Conservation (phyloP, 2,888 invertebrate species). For the Myopa testacea region DNA sequence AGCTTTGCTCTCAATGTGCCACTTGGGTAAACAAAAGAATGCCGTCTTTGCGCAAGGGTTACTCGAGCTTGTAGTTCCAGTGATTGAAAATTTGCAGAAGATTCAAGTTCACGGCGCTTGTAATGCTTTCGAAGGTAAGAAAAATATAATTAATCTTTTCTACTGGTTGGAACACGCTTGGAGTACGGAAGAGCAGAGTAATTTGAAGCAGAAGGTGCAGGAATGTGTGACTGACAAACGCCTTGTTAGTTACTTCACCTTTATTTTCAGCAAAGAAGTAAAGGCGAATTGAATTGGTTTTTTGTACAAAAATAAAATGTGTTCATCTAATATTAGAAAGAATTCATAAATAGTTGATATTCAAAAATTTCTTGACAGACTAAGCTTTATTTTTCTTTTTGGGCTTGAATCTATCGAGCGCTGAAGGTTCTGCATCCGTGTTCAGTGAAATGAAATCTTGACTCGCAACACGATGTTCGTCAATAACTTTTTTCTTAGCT, state of each 20-base stretch:
- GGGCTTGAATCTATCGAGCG: slow-evolving; percentile 79
- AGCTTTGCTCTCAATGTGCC: slow-evolving; percentile 72
- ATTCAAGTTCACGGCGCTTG: slow-evolving; percentile 64
- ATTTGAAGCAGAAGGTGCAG: slow-evolving; percentile 34
- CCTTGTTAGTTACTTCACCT: slow-evolving; percentile 57
- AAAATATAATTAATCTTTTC: slow-evolving; percentile 71
- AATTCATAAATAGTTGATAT: not conserved
- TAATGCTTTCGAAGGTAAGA: slow-evolving; percentile 68
- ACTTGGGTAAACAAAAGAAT: slow-evolving; percentile 72
- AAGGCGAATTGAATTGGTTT: not conserved
- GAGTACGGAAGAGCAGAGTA: slow-evolving; percentile 11
- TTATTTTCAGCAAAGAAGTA: slow-evolving; percentile 43
- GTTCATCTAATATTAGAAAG: not conserved
- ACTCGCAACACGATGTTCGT: slow-evolving; percentile 59
- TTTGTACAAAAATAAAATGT: slow-evolving; percentile 4
- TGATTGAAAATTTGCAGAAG: slow-evolving; percentile 66
- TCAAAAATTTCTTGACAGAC: not conserved
- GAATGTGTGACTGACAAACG: slow-evolving; percentile 50
- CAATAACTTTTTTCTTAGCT: slow-evolving; percentile 63
- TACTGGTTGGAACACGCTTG: slow-evolving; percentile 68
- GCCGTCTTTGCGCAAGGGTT: slow-evolving; percentile 70
- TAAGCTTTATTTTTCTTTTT: slow-evolving; percentile 65
- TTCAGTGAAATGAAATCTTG: slow-evolving; percentile 54
- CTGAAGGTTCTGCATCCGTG: slow-evolving; percentile 60
- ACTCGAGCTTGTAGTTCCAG: slow-evolving; percentile 66